Conservation (phyloP, 1,140 invertebrate species). For the Zophobas atratus region DNA sequence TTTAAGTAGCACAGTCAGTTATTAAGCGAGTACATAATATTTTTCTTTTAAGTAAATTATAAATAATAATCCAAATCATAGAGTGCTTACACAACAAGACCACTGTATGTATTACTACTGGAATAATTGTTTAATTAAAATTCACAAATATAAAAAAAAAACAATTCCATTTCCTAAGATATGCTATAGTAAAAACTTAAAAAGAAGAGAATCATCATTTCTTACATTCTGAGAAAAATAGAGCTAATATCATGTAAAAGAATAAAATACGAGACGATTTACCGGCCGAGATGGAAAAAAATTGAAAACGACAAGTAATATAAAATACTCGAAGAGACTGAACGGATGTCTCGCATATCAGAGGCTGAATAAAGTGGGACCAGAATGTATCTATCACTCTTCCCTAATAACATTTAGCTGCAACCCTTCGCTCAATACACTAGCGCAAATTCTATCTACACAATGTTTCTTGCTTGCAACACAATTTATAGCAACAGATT, state of each 20-base stretch:
- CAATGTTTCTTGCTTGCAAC: conserved; percentile 29
- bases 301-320: conserved; percentile 40
- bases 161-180: too few species aligned
- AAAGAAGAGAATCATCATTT: background rate
- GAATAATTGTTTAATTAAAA: too few species aligned
- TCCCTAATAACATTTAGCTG: conserved; percentile 38
- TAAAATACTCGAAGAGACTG: conserved; percentile 37
- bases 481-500: conserved; percentile 43
- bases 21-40: too few species aligned
- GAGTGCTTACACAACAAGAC: too few species aligned
- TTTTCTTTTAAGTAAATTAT: too few species aligned
- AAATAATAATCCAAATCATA: too few species aligned
- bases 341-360: background rate
- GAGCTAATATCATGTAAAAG: conserved; percentile 15
- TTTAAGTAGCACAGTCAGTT: too few species aligned
- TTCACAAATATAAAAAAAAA: too few species aligned
- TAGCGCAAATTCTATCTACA: conserved; percentile 40
- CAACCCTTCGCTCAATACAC: conserved; percentile 36
- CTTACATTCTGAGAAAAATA: conserved; percentile 15
- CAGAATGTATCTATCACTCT: conserved; percentile 34
- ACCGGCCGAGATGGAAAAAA: conserved; percentile 15
- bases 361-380: conserved; percentile 14
- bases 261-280: conserved; percentile 36
- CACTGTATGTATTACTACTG: too few species aligned
- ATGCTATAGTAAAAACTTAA: background rate